Evolutionary conservation across 2,797 vertebrate species (phyloP).

Genomic region (Lithobates pipiens): DNA sequence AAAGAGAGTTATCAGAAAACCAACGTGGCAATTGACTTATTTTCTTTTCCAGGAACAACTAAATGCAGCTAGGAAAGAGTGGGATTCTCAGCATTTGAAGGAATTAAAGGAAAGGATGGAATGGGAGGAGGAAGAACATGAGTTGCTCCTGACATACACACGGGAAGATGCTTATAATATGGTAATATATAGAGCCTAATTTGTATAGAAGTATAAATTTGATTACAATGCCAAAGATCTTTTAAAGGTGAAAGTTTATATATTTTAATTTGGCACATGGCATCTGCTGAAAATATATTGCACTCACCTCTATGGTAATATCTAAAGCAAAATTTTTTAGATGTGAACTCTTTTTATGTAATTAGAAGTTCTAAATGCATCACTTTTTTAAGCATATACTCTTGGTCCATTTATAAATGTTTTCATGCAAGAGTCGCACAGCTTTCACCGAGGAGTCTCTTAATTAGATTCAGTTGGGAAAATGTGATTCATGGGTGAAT

Average conservation of each 20-base stretch:
- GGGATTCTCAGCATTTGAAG: slow-evolving; percentile 81
- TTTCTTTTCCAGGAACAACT: slow-evolving; percentile 72
- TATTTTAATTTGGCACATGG: too few species aligned
- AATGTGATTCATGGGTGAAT: too few species aligned
- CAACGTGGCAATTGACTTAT: neutral
- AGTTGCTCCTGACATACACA: slow-evolving; percentile 87
- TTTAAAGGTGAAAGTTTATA: neutral
- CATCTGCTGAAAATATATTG: neutral
- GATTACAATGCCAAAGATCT: neutral
- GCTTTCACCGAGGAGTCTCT: too few species aligned
- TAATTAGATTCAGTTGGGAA: too few species aligned
- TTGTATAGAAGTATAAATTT: neutral
- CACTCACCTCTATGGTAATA: too few species aligned
- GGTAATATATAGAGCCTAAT: slow-evolving; percentile 69
- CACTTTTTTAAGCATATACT: neutral
- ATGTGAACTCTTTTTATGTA: neutral
- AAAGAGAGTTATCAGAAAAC: neutral
- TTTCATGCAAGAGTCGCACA: too few species aligned
- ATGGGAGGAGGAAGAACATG: slow-evolving; percentile 77
- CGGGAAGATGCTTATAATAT: slow-evolving; percentile 88
- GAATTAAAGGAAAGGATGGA: slow-evolving; percentile 77
- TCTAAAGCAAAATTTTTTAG: neutral
- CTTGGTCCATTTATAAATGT: too few species aligned
- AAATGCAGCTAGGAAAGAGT: slow-evolving; percentile 77
- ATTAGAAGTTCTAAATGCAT: too few species aligned